Base-by-base conservation (phyloP, 2,797 vertebrate genomes). In the Ibycter americanus region DNA sequence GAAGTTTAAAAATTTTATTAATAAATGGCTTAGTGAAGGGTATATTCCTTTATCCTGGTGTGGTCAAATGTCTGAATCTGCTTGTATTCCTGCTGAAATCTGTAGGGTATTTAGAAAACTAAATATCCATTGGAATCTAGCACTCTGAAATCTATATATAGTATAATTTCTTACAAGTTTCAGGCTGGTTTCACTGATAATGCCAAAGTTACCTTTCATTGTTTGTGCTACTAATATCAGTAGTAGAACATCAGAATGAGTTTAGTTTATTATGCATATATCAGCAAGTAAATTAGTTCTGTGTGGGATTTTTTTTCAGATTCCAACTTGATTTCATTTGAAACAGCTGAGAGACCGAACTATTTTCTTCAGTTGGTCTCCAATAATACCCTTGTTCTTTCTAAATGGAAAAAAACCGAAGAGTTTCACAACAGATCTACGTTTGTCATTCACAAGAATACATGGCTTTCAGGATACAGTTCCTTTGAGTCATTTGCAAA, bases 321-420 rank as follows among this genome's bases (percentile, higher is more conserved):
- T 97, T 97, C 98, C 3, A 99, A 98, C 6, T 96, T 99, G 49
- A 98, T 99, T 83, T 99, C 99, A 56, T 98, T 99, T 67, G 99
- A 99, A 98, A 97, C 98, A 8, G 98, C 98, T 3, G 98, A 99
- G 78, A 98, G 99, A 95, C 99, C 99, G 15, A 99, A 99, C 98
- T 99, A 99, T 97, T 99, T 99, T 97, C 98, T 99, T 90, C 97
- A 89, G 0, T 58, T 98, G 51, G 97, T 97, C 56, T 93, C 95
- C 70, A 98, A 98, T 23, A 98, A 99, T 61, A 98, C 98, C 27
- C 88, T 99, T 84, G 97, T 88, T 44, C 94, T 99, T 93, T 96
- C 98, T 74, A 99, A 99, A 96, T 99, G 99, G 99, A 97, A 98
- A 95, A 97, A 97, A 46, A 98, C 58, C 0, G 97, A 97, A 34